phyloP scores from a whole-genome alignment of 2,113 vertebrate species.

The Cyphomyrus plagiostoma region DNA sequence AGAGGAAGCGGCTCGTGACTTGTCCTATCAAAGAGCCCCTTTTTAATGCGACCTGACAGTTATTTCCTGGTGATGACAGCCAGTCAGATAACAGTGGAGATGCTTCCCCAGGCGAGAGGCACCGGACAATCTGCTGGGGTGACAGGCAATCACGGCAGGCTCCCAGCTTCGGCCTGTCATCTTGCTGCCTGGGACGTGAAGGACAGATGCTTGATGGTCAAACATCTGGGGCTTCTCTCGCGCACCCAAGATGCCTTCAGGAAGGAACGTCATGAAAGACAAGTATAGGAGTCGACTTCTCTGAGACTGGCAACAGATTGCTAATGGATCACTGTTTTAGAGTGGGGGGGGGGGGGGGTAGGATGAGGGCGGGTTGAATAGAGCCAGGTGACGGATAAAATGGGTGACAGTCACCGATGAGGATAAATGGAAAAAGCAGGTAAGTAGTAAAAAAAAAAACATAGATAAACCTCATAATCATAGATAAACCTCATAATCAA shows the following conservation, averaged over 20 bases:
- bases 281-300: neutral
- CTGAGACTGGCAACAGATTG: neutral
- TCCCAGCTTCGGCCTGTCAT: neutral
- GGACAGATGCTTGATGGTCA: conserved; percentile 25
- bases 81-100: conserved; percentile 19
- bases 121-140: conserved; percentile 18
- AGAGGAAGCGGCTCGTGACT: neutral
- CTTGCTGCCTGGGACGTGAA: conserved; percentile 15
- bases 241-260: neutral
- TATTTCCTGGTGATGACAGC: conserved; percentile 23
- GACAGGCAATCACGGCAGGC: conserved; percentile 17
- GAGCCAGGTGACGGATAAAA: neutral
- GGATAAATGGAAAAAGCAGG: neutral
- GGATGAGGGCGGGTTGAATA: neutral
- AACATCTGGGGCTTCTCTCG: conserved; percentile 27
- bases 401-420: neutral
- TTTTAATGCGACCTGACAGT: conserved; percentile 25
- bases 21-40: neutral
- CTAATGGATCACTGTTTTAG: neutral
- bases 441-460: neutral
- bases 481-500: neutral
- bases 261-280: conserved; percentile 8
- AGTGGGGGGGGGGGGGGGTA: neutral
- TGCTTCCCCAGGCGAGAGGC: conserved; percentile 8
- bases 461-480: neutral